Percentiles rank a stretch among this genome's conserved stretches.
Evolutionary conservation across 2,797 vertebrate species (phyloP).

Genomic region (Coracias cyanogaster): DNA sequence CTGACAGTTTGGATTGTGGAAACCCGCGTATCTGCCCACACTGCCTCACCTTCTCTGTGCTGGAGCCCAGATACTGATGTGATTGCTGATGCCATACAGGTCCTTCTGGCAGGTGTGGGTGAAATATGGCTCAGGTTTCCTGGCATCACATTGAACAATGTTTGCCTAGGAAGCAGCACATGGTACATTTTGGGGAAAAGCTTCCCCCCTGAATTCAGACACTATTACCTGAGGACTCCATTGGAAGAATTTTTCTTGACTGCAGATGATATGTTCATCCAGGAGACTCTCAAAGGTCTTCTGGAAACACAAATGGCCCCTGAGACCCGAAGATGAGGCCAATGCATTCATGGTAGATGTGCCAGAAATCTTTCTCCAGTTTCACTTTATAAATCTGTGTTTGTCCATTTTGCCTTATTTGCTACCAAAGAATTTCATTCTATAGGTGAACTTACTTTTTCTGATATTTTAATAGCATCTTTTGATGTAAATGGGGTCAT

Average conservation of each 20-base stretch:
- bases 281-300: not conserved
- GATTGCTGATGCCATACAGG: not conserved
- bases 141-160: not conserved
- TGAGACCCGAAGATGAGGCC: not conserved
- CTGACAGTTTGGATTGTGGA: not conserved
- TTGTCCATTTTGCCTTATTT: not conserved
- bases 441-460: not conserved
- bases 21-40: not conserved
- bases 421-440: not conserved
- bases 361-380: not conserved
- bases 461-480: not conserved
- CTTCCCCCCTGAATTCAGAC: not conserved
- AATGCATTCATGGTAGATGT: rapidly evolving
- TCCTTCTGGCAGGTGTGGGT: not conserved
- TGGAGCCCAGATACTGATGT: not conserved
- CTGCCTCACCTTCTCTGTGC: not conserved
- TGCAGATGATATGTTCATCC: not conserved
- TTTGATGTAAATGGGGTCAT: not conserved
- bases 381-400: not conserved
- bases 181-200: rapidly evolving
- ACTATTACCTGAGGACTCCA: not conserved
- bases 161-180: not conserved
- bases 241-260: not conserved
- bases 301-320: not conserved
- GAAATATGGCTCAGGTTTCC: not conserved